Evolutionary conservation across 1,140 invertebrate species (phyloP).

Genomic region (Cydia strobilella): DNA sequence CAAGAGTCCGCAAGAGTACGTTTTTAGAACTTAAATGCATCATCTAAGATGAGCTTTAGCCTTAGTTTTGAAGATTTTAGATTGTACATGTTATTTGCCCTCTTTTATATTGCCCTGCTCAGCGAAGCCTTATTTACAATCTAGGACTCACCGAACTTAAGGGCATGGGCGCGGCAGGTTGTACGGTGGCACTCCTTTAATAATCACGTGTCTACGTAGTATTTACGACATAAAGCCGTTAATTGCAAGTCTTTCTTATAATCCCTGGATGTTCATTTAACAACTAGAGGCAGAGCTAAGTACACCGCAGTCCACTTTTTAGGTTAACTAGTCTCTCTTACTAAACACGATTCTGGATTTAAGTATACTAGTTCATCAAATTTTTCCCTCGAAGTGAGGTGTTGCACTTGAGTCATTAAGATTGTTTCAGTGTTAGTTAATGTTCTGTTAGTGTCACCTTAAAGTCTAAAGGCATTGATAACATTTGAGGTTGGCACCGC

Average conservation of each 20-base stretch:
- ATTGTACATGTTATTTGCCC: slow-evolving; percentile 19
- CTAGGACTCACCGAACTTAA: slow-evolving; percentile 75
- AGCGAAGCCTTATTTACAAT: slow-evolving; percentile 73
- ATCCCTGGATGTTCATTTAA: slow-evolving; percentile 19
- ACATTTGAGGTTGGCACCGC: slow-evolving; percentile 13
- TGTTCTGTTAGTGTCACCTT: slow-evolving; percentile 16
- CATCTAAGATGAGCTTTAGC: neutral
- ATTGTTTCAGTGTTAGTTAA: slow-evolving; percentile 10
- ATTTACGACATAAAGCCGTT: slow-evolving; percentile 21
- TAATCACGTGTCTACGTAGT: slow-evolving; percentile 42
- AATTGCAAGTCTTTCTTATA: slow-evolving; percentile 11
- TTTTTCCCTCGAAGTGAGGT: neutral
- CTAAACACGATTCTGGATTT: neutral
- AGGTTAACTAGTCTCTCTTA: slow-evolving; percentile 3
- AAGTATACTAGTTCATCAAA: slow-evolving; percentile 12
- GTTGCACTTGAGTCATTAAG: slow-evolving; percentile 4
- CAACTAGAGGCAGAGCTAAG: slow-evolving; percentile 15
- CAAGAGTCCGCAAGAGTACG: neutral
- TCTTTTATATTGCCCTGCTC: slow-evolving; percentile 62
- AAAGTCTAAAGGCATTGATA: slow-evolving; percentile 1
- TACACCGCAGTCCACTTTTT: slow-evolving; percentile 25
- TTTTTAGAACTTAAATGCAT: no score
- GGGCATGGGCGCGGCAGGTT: slow-evolving; percentile 76
- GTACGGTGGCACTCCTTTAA: slow-evolving; percentile 67
- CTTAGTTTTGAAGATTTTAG: neutral